A percentile compares a stretch with the other conserved stretches of the same genome.
Evolutionary conservation across 2,888 invertebrate genomes (phyloP).

Genomic region (Stenchaetothrips biformis): DNA sequence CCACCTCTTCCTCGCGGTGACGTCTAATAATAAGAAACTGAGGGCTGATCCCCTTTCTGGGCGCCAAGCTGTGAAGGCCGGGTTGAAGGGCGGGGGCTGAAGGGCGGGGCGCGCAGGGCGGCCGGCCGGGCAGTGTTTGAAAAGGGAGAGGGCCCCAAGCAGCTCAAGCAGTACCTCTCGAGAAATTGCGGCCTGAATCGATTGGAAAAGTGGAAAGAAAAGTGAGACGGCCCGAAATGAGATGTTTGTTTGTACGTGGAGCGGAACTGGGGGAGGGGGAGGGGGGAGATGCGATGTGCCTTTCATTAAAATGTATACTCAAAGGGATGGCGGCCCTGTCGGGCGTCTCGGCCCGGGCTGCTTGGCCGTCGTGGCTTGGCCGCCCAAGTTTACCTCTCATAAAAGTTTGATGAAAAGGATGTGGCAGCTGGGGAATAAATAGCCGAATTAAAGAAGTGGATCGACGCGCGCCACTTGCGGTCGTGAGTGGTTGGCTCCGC

Average conservation of each 20-base stretch:
- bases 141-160: not conserved
- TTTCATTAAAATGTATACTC: slow-evolving; percentile 25
- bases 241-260: slow-evolving; percentile 20
- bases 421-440: slow-evolving; percentile 23
- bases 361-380: too few relatives aligned
- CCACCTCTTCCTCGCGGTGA: too few relatives aligned
- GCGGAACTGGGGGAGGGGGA: not conserved
- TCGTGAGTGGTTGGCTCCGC: not conserved
- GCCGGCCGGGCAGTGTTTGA: not conserved
- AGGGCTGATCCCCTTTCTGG: too few relatives aligned
- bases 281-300: not conserved
- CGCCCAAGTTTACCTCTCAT: slow-evolving; percentile 17
- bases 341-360: too few relatives aligned
- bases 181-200: slow-evolving; percentile 22
- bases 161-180: not conserved
- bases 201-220: slow-evolving; percentile 19
- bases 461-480: slow-evolving; percentile 3
- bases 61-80: too few relatives aligned
- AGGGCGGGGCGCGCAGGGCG: not conserved
- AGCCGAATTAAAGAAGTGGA: slow-evolving; percentile 5
- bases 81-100: not conserved
- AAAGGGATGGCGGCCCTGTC: not conserved
- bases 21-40: too few relatives aligned
- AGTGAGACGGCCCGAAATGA: not conserved
- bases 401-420: slow-evolving; percentile 25